These are phyloP conservation scores for Cantharis rustica DNA, from an alignment of 2,888 invertebrate species.

Conservation along the genomic window DNA sequence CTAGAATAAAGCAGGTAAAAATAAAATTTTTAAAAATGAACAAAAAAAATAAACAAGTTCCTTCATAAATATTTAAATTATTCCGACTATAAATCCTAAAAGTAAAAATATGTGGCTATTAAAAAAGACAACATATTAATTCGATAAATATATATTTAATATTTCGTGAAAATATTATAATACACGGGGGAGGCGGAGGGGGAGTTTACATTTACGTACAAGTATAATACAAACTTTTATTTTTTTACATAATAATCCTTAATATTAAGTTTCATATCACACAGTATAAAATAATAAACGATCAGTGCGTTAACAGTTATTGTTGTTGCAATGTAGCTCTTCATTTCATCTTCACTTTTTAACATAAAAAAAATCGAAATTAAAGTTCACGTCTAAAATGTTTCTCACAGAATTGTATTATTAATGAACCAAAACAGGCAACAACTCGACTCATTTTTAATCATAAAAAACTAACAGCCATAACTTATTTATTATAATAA, in stretches of 20 bases:
- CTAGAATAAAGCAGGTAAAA: conserved; percentile 38
- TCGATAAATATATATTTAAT: conserved; percentile 54
- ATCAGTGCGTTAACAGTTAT: conserved; percentile 17
- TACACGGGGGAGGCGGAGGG: conserved; percentile 20
- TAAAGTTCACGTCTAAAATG: conserved; percentile 19
- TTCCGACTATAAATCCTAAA: conserved; percentile 51
- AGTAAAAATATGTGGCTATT: conserved; percentile 53
- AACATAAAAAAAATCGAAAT: background rate
- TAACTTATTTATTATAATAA: conserved; percentile 46
- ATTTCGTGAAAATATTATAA: conserved; percentile 34
- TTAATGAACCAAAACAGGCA: conserved; percentile 46
- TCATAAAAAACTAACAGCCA: conserved; percentile 48
- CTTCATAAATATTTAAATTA: conserved; percentile 55
- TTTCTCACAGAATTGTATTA: conserved; percentile 42
- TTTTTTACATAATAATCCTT: conserved; percentile 25
- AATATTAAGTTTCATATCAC: conserved; percentile 29
- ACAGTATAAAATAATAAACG: conserved; percentile 28
- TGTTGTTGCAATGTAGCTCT: background rate
- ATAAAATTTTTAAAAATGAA: background rate
- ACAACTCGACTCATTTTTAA: conserved; percentile 48
- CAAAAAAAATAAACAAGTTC: conserved; percentile 42
- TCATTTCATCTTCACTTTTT: background rate
- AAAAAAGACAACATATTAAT: conserved; percentile 56
- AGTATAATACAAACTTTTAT: conserved; percentile 31
- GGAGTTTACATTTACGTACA: conserved; percentile 35